Conservation (phyloP, 2,888 invertebrate genomes). For the Lepetodrilus schrolli region DNA sequence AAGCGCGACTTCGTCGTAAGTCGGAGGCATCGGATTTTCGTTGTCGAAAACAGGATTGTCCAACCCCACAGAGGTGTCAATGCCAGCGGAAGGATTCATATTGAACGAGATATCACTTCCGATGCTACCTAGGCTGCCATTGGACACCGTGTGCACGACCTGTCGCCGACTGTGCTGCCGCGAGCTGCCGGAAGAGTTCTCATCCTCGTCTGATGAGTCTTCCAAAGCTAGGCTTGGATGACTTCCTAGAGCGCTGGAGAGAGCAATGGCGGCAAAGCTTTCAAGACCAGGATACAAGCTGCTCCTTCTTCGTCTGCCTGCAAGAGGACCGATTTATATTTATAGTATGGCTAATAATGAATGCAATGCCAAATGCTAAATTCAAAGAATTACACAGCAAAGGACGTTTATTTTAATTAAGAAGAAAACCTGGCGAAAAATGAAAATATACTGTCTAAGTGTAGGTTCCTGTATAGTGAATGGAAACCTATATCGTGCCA, state of each 20-base stretch:
- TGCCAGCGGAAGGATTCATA: background rate
- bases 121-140: conserved; percentile 16
- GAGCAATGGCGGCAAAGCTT: conserved; percentile 60
- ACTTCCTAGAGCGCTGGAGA: conserved; percentile 59
- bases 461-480: no score
- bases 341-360: no score
- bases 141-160: conserved; percentile 25
- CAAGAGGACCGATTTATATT: no score
- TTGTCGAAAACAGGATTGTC: conserved; percentile 36
- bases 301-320: conserved; percentile 53
- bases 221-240: conserved; percentile 50
- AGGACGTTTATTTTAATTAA: no score
- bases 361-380: no score
- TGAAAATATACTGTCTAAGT: no score
- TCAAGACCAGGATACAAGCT: conserved; percentile 60
- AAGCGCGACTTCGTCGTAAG: conserved; percentile 32
- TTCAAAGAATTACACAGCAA: no score
- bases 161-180: background rate
- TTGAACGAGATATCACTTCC: conserved; percentile 16
- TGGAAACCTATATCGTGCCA: no score
- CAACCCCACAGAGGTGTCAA: conserved; percentile 14
- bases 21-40: conserved; percentile 32
- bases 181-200: conserved; percentile 19
- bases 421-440: no score
- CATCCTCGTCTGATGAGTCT: conserved; percentile 50